Base-by-base conservation (phyloP, 2,888 invertebrate genomes). In the Elegia similella region DNA sequence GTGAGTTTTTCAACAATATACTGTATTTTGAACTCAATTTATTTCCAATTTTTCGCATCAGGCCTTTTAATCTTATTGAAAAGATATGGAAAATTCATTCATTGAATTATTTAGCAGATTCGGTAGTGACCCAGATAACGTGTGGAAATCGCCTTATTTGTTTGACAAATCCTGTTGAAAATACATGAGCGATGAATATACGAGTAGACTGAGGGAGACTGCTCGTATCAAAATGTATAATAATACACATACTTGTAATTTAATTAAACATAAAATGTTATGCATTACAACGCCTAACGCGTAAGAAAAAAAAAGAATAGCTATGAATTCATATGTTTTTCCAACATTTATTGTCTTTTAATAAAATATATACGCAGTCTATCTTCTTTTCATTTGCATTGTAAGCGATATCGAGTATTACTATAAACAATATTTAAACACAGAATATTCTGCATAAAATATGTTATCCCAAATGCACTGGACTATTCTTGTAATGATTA, bases 31-130 rank as follows among this genome's bases (percentile, higher is more conserved):
- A 38, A 1, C 38, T 38, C n/a, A 38, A 38, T 38, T 38, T 38
- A 38, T 12, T 12, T 38, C 12, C 8, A 10, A 12, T 38, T n/a
- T 38, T 38, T n/a, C 38, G 47, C 29, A 30, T 30, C 30, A 48
- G 30, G 13, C 29, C 23, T 15, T 48, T 30, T 30, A 48, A 34
- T 34, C 32, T 50, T 34, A 50, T 17, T 34, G 50, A 34, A 34
- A 34, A 38, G 50, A 50, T 50, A 50, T 50, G 50, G 50, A 50
- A 50, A 50, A 50, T 34, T 50, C 34, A 34, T 50, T 50, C 34
- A 50, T 34, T 50, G 50, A 38, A 50, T 38, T 50, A 50, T 50
- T 50, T 34, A 50, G 34, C 50, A 8, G 17, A 16, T 50, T 13
- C 48, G 34, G 48, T 17, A 30, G 23, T 23, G 48, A 30, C 32